Base-by-base conservation (phyloP, 2,113 vertebrate genomes). In the Narcine bancroftii region DNA sequence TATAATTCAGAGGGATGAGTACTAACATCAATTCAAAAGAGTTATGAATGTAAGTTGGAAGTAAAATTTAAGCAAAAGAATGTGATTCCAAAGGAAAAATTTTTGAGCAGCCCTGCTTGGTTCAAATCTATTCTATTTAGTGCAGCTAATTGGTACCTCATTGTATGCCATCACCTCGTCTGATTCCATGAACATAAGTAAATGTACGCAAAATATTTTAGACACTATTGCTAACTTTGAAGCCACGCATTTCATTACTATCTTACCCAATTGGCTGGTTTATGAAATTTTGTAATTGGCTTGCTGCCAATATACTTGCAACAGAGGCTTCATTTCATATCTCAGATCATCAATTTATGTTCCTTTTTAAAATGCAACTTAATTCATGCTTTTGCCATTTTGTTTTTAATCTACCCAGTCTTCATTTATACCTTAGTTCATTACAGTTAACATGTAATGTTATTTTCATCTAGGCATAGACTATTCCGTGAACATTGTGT, bases 401-500 rank as follows among this genome's bases (percentile, higher is more conserved):
- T 2, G 29, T 83, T 83, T 77, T 81, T 81, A 53, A 53, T 33
- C 45, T 56, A 83, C 13, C 21, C 24, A 26, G 53, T 21, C 81
- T 60, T 60, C 56, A 87, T 87, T 33, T 87, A 60, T 33, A 60
- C 15, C n/a, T 13, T 85, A n/a, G 11, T 85, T 60, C 47, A 24
- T 69, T 15, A 45, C 6, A 10, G 53, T 89, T 89, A 89, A 66
- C 50, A 9, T 65, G 36, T 21, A 45, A 69, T 39, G 21, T 69
- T 15, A 15, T 69, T 66, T n/a, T 69, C 65, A 69, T 83, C 0
- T 95, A 99, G 99, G 96, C 99, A 99, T 95, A 96, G 99, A 94
- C 97, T 99, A 93, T 99, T 99, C 94, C 98, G 99, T 42, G 98
- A 99, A 95, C 99, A 99, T 94, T 99, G 99, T 95, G 98, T 99